These are phyloP conservation scores for Trematomus loennbergii DNA, from an alignment of 2,113 vertebrate species.

Conservation along the genomic window DNA sequence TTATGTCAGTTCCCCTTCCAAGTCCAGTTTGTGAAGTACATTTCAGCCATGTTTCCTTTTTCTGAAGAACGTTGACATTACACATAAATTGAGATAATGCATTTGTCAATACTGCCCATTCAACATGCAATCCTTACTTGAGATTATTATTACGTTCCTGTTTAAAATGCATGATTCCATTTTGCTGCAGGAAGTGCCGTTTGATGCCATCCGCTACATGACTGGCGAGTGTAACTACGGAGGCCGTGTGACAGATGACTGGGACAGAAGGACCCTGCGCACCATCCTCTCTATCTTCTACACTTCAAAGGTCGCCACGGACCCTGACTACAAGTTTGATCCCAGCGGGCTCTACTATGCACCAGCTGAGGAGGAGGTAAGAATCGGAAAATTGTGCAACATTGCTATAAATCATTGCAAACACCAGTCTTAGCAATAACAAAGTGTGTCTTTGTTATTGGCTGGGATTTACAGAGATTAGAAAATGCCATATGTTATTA, in stretches of 20 bases:
- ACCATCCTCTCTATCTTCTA: constrained; percentile 89
- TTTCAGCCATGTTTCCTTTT: not conserved
- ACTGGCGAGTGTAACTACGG: constrained; percentile 91
- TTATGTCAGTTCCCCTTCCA: not conserved
- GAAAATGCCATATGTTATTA: not conserved
- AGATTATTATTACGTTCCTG: not conserved
- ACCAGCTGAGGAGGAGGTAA: constrained; percentile 73
- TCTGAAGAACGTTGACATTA: not conserved
- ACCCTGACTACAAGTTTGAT: constrained; percentile 86
- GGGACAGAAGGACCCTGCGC: constrained; percentile 87
- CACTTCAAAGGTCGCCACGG: constrained; percentile 73
- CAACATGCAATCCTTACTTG: not conserved
- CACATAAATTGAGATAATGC: not conserved
- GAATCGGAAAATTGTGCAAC: constrained; percentile 8
- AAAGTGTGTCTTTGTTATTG: not conserved
- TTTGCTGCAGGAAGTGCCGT: constrained; percentile 83
- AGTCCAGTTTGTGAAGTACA: not conserved
- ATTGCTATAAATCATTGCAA: not conserved
- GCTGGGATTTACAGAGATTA: not conserved
- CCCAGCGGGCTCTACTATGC: constrained; percentile 88
- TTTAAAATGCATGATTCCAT: not conserved
- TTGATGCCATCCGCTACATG: constrained; percentile 88
- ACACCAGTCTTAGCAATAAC: not conserved
- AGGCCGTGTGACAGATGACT: constrained; percentile 90
- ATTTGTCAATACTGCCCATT: not conserved